A percentile compares a stretch with the other conserved stretches of the same genome.
These are phyloP conservation scores for Eupithecia tripunctaria DNA, from an alignment of 2,888 invertebrate species.

Conservation along the genomic window DNA sequence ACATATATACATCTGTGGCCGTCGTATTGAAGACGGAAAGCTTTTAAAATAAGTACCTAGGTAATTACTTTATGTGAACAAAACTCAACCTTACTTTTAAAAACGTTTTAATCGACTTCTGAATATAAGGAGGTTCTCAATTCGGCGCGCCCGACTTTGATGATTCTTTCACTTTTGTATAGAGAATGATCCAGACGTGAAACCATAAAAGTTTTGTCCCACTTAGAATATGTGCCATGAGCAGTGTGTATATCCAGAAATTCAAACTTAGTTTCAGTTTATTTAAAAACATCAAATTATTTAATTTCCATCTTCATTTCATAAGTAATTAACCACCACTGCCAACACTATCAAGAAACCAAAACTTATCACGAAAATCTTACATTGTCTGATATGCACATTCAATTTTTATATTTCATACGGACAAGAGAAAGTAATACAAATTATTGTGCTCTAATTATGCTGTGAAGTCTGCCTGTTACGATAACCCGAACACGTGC, in stretches of 20 bases:
- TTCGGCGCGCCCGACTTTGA: not conserved
- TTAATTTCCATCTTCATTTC: constrained; percentile 23
- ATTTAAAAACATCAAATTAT: not conserved
- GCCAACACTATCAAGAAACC: constrained; percentile 63
- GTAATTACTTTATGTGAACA: not conserved
- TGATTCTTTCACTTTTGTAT: not conserved
- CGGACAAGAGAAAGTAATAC: constrained; percentile 72
- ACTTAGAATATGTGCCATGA: not conserved
- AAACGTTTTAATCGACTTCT: not conserved
- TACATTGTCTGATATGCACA: constrained; percentile 43
- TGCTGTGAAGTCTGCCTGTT: constrained; percentile 65
- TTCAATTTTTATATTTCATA: constrained; percentile 59
- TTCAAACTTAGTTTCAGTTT: not conserved
- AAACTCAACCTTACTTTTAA: not conserved
- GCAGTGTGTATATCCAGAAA: not conserved
- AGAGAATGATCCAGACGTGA: not conserved
- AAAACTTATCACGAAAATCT: constrained; percentile 69
- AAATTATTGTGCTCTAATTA: constrained; percentile 80
- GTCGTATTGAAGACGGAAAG: not conserved
- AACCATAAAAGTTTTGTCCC: not conserved
- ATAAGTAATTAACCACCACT: constrained; percentile 27
- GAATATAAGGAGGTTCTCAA: not conserved
- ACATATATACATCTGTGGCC: not conserved
- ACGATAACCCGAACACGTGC: constrained; percentile 50
- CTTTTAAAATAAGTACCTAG: not conserved